These are phyloP conservation scores for Lepisosteus oculatus DNA, from an alignment of 2,113 vertebrate species.

Conservation along the genomic window DNA sequence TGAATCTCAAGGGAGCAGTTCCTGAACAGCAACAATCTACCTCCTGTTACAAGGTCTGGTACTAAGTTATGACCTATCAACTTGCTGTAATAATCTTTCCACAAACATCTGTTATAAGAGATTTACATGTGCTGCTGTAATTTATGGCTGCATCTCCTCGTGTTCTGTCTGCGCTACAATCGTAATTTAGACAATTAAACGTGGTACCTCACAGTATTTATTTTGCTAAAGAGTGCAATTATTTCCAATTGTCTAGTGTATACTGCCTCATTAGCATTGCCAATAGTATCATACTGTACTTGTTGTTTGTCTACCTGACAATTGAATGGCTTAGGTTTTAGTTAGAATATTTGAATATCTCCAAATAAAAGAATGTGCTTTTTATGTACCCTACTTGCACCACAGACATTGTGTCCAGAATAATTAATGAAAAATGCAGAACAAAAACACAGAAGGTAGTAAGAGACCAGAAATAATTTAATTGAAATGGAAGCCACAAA, in stretches of 20 bases:
- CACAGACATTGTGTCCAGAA: background rate
- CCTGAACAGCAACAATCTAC: slow-evolving; percentile 70
- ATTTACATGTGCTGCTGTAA: slow-evolving; percentile 48
- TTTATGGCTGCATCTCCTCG: slow-evolving; percentile 48
- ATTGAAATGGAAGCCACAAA: too few relatives aligned
- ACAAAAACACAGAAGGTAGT: too few relatives aligned
- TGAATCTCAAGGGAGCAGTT: slow-evolving; percentile 66
- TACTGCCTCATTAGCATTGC: slow-evolving; percentile 1
- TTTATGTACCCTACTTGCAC: background rate
- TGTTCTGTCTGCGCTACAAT: slow-evolving; percentile 41
- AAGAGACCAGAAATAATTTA: too few relatives aligned
- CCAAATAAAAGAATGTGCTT: slow-evolving; percentile 10
- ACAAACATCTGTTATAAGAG: slow-evolving; percentile 58
- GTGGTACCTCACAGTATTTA: slow-evolving; percentile 28
- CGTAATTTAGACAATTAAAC: slow-evolving; percentile 24
- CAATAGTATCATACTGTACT: slow-evolving; percentile 5
- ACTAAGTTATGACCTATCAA: slow-evolving; percentile 55
- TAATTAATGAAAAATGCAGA: too few relatives aligned
- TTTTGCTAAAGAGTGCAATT: background rate
- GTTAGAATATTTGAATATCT: background rate
- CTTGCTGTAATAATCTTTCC: slow-evolving; percentile 60
- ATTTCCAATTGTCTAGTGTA: background rate
- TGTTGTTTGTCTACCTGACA: slow-evolving; percentile 20
- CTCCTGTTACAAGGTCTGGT: slow-evolving; percentile 73
- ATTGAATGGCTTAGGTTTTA: slow-evolving; percentile 11